Base-by-base conservation (phyloP, 2,113 vertebrate species). In the Etheostoma spectabile region DNA sequence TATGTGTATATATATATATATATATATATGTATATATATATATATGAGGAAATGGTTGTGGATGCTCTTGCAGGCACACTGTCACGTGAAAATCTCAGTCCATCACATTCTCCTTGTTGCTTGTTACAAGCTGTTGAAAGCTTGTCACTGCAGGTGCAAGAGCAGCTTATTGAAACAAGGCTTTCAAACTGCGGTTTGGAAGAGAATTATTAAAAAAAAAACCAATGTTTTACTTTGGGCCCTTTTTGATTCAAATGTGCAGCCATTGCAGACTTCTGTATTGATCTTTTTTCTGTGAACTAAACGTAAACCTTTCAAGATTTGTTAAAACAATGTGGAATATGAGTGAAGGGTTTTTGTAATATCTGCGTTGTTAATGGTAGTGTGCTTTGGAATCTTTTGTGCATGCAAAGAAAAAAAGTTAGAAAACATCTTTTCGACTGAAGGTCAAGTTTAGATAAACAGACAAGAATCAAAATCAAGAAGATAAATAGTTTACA, bases 111-210 rank as follows among this genome's bases (percentile, higher is more conserved):
- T 7, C 12, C 38, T 45, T 30, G 61, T 15, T 16, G 72, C 42
- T 33, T 11, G 22, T 70, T 27, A 16, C 60, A 10, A 59, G 65
- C 72, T 79, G 71, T 59, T 72, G 59, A 35, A 22, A 74, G 76
- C 59, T 27, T 22, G 68, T 61, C 75, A 33, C 65, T 49, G 67
- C 71, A 60, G 74, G 83, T 80, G 71, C n/a, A 80, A 75, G 70
- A 85, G 77, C 70, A n/a, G 67, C 38, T 79, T 33, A 53, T 70
- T 6, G 7, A 38, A 79, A 75, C 19, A 13, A 8, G 30, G 33
- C 62, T 42, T 42, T 42, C 10, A 42, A 52, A 33, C 16, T 4
- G 15, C 45, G 48, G 49, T 35, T 33, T 59, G 57, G 38, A 53
- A 22, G 46, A 45, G 38, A 11, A 8, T 35, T 11, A 3, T 2